phyloP scores from a whole-genome alignment of 2,113 vertebrate species.

The Lampris incognitus region DNA sequence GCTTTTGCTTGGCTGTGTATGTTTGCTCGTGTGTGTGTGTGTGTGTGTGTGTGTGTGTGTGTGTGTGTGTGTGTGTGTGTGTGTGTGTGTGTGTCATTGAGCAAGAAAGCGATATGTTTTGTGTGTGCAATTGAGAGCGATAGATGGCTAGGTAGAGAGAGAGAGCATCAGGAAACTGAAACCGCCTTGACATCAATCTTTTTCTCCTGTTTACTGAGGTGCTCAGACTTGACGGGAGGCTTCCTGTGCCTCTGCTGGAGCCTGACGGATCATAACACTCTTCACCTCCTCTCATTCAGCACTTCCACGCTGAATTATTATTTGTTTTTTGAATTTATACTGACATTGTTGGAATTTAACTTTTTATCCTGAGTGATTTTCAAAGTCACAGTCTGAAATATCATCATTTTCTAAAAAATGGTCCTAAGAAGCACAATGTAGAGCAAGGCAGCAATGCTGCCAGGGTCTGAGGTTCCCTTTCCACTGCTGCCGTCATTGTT shows the following conservation, averaged over 20 bases:
- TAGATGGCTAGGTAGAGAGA: not conserved
- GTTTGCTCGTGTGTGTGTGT: not conserved
- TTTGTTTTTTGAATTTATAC: no score
- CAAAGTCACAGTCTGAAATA: no score
- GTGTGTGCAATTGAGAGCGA: not conserved
- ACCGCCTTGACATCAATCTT: conserved; percentile 16
- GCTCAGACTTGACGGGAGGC: not conserved
- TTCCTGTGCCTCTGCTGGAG: not conserved
- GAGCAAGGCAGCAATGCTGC: no score
- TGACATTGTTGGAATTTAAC: no score
- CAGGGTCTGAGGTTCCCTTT: no score
- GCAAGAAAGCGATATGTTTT: no score
- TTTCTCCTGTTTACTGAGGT: conserved; percentile 15
- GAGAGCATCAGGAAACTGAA: conserved; percentile 21
- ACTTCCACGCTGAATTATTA: no score
- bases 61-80: not conserved
- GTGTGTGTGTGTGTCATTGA: not conserved
- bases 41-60: not conserved
- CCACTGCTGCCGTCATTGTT: no score
- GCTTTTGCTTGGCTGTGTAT: not conserved
- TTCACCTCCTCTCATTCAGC: no score
- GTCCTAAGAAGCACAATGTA: no score
- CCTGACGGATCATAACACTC: not conserved
- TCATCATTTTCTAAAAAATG: no score
- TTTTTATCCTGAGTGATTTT: no score